phyloP scores from a whole-genome alignment of 2,888 invertebrate genomes.

The Epinotia ramella region DNA sequence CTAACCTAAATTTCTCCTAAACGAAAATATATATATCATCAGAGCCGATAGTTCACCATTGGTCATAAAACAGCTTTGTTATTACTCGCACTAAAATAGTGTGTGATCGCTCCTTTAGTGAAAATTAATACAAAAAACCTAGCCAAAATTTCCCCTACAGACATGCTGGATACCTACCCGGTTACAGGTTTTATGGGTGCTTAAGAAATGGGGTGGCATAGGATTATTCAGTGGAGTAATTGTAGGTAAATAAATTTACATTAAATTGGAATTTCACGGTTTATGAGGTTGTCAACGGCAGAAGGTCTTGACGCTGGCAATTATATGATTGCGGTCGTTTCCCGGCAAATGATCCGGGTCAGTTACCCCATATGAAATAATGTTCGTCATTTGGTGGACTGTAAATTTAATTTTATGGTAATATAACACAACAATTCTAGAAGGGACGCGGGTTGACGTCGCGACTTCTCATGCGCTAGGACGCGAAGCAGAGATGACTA shows the following conservation, averaged over 20 bases:
- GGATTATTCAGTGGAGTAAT: background rate
- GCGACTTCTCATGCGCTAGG: background rate
- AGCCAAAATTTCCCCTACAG: background rate
- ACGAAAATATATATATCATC: too few relatives aligned
- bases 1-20: too few relatives aligned
- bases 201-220: background rate
- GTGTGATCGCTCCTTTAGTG: too few relatives aligned
- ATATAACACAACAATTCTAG: constrained; percentile 10
- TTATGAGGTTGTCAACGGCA: constrained; percentile 37
- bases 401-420: constrained; percentile 13
- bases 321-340: constrained; percentile 28
- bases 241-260: constrained; percentile 22
- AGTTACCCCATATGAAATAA: constrained; percentile 18
- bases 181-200: background rate
- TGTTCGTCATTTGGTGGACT: constrained; percentile 8
- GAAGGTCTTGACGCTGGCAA: constrained; percentile 21
- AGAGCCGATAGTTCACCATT: too few relatives aligned
- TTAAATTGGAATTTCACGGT: constrained; percentile 35
- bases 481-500: background rate
- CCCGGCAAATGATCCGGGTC: constrained; percentile 7
- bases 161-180: too few relatives aligned
- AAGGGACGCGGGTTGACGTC: constrained; percentile 3
- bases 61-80: too few relatives aligned
- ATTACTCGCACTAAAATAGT: too few relatives aligned
- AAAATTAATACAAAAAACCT: too few relatives aligned